Evolutionary conservation across 2,888 invertebrate genomes (phyloP).

Genomic region (Micropterix aruncella): DNA sequence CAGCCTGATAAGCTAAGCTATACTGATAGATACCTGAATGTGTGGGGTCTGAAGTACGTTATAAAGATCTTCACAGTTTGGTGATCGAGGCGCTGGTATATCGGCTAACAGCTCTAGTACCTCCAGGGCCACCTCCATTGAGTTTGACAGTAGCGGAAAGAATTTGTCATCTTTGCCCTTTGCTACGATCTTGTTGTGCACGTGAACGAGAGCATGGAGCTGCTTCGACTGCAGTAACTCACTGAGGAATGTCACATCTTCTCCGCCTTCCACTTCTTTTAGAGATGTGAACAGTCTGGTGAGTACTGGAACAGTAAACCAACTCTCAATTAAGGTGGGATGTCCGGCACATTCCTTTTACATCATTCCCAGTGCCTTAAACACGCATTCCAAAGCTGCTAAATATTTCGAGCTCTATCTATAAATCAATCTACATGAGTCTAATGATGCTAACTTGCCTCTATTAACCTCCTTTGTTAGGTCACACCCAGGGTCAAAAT

Average conservation of each 20-base stretch:
- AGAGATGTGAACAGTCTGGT: slow-evolving; percentile 68
- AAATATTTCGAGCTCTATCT: too few relatives aligned
- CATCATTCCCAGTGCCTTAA: too few relatives aligned
- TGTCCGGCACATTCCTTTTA: too few relatives aligned
- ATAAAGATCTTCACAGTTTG: slow-evolving; percentile 68
- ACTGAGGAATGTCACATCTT: slow-evolving; percentile 76
- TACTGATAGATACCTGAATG: slow-evolving; percentile 80
- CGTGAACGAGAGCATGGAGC: slow-evolving; percentile 79
- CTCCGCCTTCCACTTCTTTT: slow-evolving; percentile 70
- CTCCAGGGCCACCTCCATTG: slow-evolving; percentile 70
- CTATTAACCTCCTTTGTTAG: too few relatives aligned
- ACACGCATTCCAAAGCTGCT: too few relatives aligned
- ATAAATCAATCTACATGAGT: too few relatives aligned
- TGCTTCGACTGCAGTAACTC: slow-evolving; percentile 76
- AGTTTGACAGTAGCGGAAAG: slow-evolving; percentile 71
- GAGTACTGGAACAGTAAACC: slow-evolving; percentile 48
- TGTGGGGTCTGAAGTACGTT: slow-evolving; percentile 72
- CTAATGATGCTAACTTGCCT: too few relatives aligned
- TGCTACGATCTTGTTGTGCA: slow-evolving; percentile 77
- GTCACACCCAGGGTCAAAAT: too few relatives aligned
- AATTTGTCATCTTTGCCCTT: slow-evolving; percentile 75
- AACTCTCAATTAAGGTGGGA: too few relatives aligned
- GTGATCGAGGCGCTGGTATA: slow-evolving; percentile 37
- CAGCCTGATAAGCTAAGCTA: too few relatives aligned
- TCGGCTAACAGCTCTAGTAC: slow-evolving; percentile 62